Conservation (phyloP, 2,113 vertebrate genomes). For the Myodes glareolus region DNA sequence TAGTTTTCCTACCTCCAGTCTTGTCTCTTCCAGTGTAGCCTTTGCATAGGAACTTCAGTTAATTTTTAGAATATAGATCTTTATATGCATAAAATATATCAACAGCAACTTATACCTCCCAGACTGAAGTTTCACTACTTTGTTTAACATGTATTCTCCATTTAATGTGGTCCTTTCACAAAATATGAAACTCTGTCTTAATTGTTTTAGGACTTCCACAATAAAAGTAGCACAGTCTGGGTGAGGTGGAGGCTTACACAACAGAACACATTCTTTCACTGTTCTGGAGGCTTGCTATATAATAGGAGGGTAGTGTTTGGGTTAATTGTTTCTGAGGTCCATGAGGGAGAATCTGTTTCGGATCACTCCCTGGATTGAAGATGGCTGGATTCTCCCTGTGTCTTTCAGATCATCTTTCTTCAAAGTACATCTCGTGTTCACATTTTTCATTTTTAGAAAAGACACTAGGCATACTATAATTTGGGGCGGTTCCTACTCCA, state of each 20-base stretch:
- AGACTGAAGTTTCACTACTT: not conserved
- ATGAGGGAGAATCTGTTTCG: not conserved
- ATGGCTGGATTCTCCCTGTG: not conserved
- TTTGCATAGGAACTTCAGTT: not conserved
- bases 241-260: not conserved
- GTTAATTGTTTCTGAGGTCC: not conserved
- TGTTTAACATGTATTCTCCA: not conserved
- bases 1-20: not conserved
- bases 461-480: not conserved
- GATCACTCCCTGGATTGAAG: not conserved
- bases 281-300: not conserved
- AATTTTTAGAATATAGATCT: constrained; percentile 17
- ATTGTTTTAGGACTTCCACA: not conserved
- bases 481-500: not conserved
- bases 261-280: not conserved
- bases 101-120: not conserved
- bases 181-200: not conserved
- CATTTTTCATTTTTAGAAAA: not conserved
- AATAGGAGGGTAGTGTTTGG: not conserved
- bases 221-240: not conserved
- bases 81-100: constrained; percentile 14
- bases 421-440: not conserved
- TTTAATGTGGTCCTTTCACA: not conserved
- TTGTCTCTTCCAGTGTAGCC: not conserved
- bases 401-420: not conserved